Evolutionary conservation across 1,140 invertebrate species (phyloP), one percentile per base, ranked within the genome.

Genomic region (Panagrolaimus sp.): DNA sequence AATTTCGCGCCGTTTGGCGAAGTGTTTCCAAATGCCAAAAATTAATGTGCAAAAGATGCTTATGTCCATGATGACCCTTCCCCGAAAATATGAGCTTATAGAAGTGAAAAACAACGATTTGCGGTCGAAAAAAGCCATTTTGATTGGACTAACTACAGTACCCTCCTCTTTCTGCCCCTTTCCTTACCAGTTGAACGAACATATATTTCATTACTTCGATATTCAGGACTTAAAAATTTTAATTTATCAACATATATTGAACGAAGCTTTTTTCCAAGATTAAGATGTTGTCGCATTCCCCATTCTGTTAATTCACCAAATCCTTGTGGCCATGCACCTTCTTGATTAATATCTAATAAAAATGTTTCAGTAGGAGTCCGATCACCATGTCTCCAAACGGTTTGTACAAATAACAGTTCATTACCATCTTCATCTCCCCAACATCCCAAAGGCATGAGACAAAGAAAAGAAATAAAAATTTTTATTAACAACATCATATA

Each of bases 241-340:
- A 75, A 23, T 9, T 61, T 20, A 7, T 76, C 42, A 44, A 75
- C 47, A 53, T 75, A 75, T 47, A 61, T 53, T 48, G 43, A 16
- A n/a, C 57, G 48, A 8, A 75, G 47, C 57, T 75, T 75, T 14
- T 53, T 11, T 7, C 73, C 73, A 23, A 75, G 51, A 14, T 38
- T 46, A 8, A 75, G 42, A 42, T 75, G 73, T 64, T 75, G 67
- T 11, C n/a, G 8, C 73, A 75, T 75, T 20, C 73, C 73, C 2
- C 75, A 47, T 63, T 70, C 73, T 5, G 74, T 65, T 43, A 70
- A 25, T 53, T 51, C 44, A 14, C 31, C 31, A 14, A 65, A 53
- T 1, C 67, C 67, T 65, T 66, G 57, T n/a, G 25, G 23, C 67
- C 67, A 68, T 7, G 71, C 14, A 13, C n/a, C 11, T 31, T 31